Percentiles rank a stretch among this genome's conserved stretches.
These are phyloP conservation scores for Hemibagrus guttatus DNA, from an alignment of 2,797 vertebrate genomes.

Conservation along the genomic window DNA sequence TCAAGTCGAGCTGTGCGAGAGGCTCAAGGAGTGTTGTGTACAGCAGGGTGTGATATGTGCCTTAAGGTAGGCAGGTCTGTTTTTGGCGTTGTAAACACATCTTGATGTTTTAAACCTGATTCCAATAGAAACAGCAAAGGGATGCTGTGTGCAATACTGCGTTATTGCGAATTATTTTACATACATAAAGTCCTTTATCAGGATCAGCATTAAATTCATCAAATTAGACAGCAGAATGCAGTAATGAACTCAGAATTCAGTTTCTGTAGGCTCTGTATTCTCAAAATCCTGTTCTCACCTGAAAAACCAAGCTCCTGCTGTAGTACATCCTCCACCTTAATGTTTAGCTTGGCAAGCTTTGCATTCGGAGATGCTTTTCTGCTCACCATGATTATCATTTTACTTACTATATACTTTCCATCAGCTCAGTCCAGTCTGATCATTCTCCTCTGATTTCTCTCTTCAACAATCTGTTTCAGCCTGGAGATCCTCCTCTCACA, in stretches of 20 bases:
- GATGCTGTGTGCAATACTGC: background rate
- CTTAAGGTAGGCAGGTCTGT: background rate
- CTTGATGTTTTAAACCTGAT: background rate
- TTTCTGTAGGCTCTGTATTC: background rate
- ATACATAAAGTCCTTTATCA: background rate
- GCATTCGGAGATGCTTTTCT: background rate
- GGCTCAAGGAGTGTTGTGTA: background rate
- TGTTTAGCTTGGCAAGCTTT: background rate
- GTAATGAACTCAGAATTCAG: background rate
- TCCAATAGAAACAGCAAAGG: background rate
- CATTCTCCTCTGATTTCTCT: background rate
- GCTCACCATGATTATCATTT: background rate
- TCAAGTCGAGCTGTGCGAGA: background rate
- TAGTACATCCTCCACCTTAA: background rate
- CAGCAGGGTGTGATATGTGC: background rate
- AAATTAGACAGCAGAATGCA: background rate
- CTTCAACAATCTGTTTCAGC: background rate
- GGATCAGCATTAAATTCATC: background rate
- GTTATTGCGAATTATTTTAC: background rate
- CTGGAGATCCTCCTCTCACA: background rate
- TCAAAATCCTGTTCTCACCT: too few relatives aligned
- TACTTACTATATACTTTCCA: background rate
- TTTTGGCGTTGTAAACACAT: too few relatives aligned
- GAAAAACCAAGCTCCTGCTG: background rate
- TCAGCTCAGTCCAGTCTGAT: background rate